phyloP scores from a whole-genome alignment of 2,113 vertebrate genomes.

The Chionomys nivalis region DNA sequence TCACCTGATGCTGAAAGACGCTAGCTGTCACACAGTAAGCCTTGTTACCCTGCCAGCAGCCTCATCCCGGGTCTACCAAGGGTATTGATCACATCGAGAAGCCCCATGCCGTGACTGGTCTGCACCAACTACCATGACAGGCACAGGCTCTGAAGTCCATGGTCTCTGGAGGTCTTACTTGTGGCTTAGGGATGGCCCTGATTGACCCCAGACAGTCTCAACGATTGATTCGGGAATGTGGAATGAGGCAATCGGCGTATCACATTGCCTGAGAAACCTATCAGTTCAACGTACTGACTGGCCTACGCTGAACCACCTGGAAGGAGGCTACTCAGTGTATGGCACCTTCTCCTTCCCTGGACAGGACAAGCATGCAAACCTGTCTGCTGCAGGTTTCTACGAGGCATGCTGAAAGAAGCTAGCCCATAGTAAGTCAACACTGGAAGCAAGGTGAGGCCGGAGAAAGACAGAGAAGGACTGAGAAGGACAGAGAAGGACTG shows the following conservation, averaged over 20 bases:
- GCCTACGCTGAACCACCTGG: neutral
- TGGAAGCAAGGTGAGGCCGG: neutral
- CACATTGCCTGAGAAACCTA: neutral
- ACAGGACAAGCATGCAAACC: neutral
- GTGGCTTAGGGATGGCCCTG: neutral
- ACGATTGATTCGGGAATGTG: neutral
- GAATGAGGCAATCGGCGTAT: neutral
- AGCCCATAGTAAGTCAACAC: neutral
- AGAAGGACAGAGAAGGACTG: neutral
- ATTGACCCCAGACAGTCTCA: neutral
- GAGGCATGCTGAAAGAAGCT: neutral
- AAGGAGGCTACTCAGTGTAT: neutral
- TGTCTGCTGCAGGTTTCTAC: neutral
- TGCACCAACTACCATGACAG: neutral
- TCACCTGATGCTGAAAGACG: neutral
- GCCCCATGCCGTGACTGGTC: neutral
- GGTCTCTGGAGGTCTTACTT: neutral
- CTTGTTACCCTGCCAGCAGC: neutral
- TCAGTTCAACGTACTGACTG: neutral
- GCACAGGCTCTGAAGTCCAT: neutral
- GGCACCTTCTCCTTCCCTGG: neutral
- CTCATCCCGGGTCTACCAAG: neutral
- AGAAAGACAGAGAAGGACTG: neutral
- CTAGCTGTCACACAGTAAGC: neutral
- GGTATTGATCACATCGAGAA: neutral